phyloP scores from a whole-genome alignment of 1,140 invertebrate genomes.

The Polypedilum pembai region DNA sequence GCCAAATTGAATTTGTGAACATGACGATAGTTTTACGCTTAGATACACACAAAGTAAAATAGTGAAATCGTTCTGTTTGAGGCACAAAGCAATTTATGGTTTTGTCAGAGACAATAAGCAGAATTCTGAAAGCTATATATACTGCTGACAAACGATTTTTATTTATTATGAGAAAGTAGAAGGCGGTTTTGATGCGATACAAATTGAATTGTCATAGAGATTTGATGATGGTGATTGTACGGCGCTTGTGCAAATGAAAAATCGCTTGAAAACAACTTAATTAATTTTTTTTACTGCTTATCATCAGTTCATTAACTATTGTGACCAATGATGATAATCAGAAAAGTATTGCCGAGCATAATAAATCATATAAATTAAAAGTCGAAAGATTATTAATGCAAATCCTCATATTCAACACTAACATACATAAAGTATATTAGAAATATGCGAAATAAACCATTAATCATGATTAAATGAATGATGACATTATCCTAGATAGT shows the following conservation, averaged over 20 bases:
- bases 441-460: neutral
- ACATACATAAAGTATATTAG: too few species aligned
- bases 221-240: neutral
- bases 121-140: too few species aligned
- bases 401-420: too few species aligned
- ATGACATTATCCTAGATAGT: neutral
- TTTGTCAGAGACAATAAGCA: too few species aligned
- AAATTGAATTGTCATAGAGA: slow-evolving; percentile 7
- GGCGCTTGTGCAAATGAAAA: neutral
- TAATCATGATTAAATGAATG: slow-evolving; percentile 13
- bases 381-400: too few species aligned
- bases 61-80: too few species aligned
- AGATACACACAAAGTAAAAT: too few species aligned
- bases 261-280: neutral
- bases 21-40: neutral
- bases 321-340: too few species aligned
- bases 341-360: too few species aligned
- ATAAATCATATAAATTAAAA: too few species aligned
- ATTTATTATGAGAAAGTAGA: neutral
- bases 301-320: too few species aligned
- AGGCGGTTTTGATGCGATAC: neutral
- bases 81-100: too few species aligned
- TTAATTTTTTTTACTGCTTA: neutral
- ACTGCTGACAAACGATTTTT: neutral
- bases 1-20: slow-evolving; percentile 10